Conservation (phyloP, 1,140 invertebrate genomes). For the Panagrolaimus sp. region DNA sequence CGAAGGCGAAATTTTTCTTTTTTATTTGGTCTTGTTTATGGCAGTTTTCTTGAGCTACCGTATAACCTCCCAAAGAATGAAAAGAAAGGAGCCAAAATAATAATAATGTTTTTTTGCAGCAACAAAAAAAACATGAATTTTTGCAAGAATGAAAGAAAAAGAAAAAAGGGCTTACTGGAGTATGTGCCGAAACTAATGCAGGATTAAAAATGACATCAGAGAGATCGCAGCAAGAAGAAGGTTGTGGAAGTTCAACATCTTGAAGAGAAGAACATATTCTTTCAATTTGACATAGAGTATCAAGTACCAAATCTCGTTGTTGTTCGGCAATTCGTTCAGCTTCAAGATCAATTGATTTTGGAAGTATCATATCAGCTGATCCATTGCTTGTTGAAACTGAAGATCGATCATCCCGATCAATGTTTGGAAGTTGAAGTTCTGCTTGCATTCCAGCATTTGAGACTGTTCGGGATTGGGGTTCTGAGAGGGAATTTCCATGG, state of each 20-base stretch:
- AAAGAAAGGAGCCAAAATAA: no score
- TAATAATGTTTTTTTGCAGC: no score
- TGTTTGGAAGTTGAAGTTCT: slow-evolving; percentile 11
- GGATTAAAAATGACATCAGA: slow-evolving; percentile 5
- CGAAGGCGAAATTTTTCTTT: no score
- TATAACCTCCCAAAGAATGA: no score
- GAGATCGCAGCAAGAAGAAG: slow-evolving; percentile 7
- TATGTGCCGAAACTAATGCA: neutral
- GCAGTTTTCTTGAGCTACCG: no score
- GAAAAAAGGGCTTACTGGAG: slow-evolving; percentile 12
- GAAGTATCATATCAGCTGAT: neutral
- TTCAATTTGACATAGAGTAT: slow-evolving; percentile 49
- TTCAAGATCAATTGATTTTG: neutral
- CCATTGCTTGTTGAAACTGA: neutral
- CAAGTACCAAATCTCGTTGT: slow-evolving; percentile 28
- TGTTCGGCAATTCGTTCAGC: slow-evolving; percentile 16
- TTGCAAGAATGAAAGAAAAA: neutral
- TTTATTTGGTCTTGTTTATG: no score
- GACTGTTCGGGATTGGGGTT: slow-evolving; percentile 1
- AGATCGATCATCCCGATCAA: slow-evolving; percentile 6
- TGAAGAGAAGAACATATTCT: slow-evolving; percentile 37
- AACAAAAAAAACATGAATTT: no score
- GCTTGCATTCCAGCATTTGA: neutral
- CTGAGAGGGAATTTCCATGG: neutral
- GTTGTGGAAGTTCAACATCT: slow-evolving; percentile 19